phyloP scores from a whole-genome alignment of 1,140 invertebrate genomes.

The Tigriopus japonicus region DNA sequence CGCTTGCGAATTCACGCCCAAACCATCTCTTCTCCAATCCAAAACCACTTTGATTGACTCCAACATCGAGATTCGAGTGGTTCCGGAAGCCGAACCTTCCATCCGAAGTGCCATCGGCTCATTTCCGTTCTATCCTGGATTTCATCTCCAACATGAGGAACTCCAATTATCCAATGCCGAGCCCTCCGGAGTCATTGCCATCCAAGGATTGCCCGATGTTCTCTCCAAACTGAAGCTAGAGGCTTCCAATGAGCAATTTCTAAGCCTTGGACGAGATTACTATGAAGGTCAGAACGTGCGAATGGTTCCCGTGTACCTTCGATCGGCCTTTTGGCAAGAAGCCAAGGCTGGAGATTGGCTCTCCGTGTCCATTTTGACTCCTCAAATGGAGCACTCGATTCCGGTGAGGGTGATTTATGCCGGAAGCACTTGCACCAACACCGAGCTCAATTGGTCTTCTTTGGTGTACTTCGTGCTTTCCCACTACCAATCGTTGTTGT shows the following conservation, averaged over 20 bases:
- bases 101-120: no score
- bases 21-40: no score
- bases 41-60: no score
- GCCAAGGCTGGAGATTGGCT: background rate
- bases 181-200: background rate
- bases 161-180: background rate
- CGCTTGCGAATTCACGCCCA: no score
- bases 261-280: background rate
- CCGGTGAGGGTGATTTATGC: background rate
- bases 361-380: background rate
- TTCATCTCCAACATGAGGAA: background rate
- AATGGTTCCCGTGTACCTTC: background rate
- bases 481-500: background rate
- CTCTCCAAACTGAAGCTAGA: background rate
- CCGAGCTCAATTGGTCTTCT: background rate
- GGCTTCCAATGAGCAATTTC: background rate
- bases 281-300: background rate
- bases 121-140: no score
- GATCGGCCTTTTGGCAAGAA: background rate
- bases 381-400: background rate
- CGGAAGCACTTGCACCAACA: background rate
- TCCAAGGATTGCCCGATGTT: background rate
- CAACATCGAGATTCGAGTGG: no score
- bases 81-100: no score
- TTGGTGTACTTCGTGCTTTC: background rate